Evolutionary conservation across 2,113 vertebrate species (phyloP), one percentile per base, ranked within the genome.

Genomic region (Piprites chloris): DNA sequence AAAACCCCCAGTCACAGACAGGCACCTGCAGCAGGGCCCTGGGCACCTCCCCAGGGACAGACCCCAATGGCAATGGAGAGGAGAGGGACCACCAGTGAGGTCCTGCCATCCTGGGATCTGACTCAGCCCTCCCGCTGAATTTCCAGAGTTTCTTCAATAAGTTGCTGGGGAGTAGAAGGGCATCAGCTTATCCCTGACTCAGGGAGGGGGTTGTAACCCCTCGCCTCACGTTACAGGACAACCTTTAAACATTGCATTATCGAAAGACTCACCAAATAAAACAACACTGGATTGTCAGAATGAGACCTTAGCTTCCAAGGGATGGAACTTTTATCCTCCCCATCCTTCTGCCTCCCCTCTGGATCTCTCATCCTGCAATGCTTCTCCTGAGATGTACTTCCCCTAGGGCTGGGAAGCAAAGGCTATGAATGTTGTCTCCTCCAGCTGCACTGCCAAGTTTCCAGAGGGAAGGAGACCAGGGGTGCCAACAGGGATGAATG

Each of bases 361-460:
- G 1, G 39, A 17, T 20, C 6, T 2, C 6, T 3, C 55, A 30
- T 4, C 72, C 87, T 55, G 35, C 0, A 0, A 6, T 14, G 22
- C 21, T 58, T 62, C 1, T 1, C 6, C 32, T 14, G 37, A 78
- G 85, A 62, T 5, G 2, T 12, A 10, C 33, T 14, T 46, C 33
- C 56, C 35, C 10, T 13, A 7, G 33, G 44, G 44, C 33, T 47
- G 41, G 52, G 55, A 88, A 67, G 63, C 49, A 82, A 72, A 27
- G 73, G 20, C 44, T 52, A 61, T 1, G 0, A 75, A 23, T 0
- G 6, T 52, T 12, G 5, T 4, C 61, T 69, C 53, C 59, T 77
- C 71, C 10, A 4, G 61, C 55, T 86, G 30, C 55, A 41, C 83
- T 65, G 69, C 78, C 84, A 85, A 35, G 19, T 14, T 61, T 73